Conservation (phyloP, 2,888 invertebrate species). For the Zeuzera pyrina region DNA sequence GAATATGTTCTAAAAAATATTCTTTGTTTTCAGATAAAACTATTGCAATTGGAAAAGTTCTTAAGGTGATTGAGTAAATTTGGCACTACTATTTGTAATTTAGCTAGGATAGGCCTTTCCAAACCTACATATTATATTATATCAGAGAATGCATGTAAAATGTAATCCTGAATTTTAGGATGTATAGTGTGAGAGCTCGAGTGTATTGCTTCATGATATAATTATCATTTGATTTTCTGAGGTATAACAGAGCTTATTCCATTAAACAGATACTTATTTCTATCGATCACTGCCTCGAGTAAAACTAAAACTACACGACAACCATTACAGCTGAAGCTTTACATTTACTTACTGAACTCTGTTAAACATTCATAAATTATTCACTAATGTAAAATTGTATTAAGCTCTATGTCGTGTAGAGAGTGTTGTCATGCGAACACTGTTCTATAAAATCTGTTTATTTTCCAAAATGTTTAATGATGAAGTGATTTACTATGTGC, state of each 20-base stretch:
- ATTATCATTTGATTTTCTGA: conserved; percentile 32
- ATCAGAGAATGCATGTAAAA: conserved; percentile 54
- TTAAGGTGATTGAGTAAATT: conserved; percentile 94
- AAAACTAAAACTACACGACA: conserved; percentile 14
- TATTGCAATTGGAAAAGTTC: conserved; percentile 99
- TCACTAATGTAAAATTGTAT: no score
- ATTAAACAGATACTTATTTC: conserved; percentile 24
- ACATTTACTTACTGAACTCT: no score
- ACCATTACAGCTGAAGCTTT: no score
- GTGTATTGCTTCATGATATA: conserved; percentile 52
- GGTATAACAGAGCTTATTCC: conserved; percentile 56
- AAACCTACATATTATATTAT: conserved; percentile 48
- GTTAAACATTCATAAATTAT: no score
- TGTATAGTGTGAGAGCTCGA: conserved; percentile 51
- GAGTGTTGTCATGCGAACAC: no score
- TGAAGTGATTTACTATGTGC: conserved; percentile 32
- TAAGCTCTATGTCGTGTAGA: no score
- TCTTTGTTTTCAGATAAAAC: conserved; percentile 62
- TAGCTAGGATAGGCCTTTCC: conserved; percentile 70
- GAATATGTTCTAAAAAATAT: no score
- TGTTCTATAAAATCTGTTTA: no score
- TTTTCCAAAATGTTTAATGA: conserved; percentile 4
- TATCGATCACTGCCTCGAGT: conserved; percentile 29
- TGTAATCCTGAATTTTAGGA: conserved; percentile 56
- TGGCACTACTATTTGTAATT: conserved; percentile 65